Conservation (phyloP, 2,888 invertebrate genomes). For the Melieria picta region DNA sequence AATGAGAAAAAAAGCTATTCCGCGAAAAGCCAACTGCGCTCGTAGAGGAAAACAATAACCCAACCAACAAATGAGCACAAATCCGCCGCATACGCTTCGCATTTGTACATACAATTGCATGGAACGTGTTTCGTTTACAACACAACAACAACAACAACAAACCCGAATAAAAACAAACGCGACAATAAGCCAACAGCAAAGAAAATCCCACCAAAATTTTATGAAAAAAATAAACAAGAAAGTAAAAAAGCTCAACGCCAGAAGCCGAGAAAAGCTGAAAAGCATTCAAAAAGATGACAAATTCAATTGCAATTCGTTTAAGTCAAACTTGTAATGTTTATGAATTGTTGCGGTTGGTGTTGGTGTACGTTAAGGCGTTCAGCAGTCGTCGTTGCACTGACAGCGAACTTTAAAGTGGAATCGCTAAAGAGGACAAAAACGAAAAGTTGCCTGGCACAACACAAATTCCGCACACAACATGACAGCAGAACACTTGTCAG, state of each 20-base stretch:
- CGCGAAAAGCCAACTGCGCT: background rate
- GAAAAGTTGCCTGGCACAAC: background rate
- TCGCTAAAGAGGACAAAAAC: background rate
- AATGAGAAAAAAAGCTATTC: too few species aligned
- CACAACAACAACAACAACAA: background rate
- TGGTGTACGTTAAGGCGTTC: constrained; percentile 44
- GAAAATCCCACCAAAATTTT: background rate
- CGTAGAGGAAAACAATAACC: background rate
- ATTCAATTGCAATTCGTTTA: constrained; percentile 59
- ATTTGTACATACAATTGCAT: background rate
- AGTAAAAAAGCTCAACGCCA: background rate
- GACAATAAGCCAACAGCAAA: too few species aligned
- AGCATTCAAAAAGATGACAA: constrained; percentile 47
- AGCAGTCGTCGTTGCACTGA: constrained; percentile 27
- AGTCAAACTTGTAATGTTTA: constrained; percentile 54
- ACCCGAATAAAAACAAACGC: background rate
- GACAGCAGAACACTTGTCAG: background rate
- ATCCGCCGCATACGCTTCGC: background rate
- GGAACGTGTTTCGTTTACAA: background rate
- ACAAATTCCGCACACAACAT: background rate
- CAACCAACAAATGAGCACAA: background rate
- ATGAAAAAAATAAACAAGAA: background rate
- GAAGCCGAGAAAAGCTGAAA: too few species aligned
- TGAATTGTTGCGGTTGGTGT: constrained; percentile 46
- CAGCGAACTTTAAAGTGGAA: constrained; percentile 22